Conservation (phyloP, 1,140 invertebrate genomes). For the Temnothorax longispinosus region DNA sequence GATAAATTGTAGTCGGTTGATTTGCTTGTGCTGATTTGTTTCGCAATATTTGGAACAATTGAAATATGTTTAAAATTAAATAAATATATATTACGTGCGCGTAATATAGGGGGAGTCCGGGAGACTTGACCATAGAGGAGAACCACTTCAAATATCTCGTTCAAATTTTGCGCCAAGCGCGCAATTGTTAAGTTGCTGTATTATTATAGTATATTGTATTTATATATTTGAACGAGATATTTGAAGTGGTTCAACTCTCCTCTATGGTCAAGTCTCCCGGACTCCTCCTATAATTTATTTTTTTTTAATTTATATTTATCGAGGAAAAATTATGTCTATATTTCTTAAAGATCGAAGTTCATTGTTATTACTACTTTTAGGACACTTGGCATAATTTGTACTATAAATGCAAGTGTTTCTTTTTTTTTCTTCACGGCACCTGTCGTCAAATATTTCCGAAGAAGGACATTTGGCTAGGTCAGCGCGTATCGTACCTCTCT, state of each 20-base stretch:
- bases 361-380: not conserved
- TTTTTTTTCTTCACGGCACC: slow-evolving; percentile 50
- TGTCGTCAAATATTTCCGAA: slow-evolving; percentile 62
- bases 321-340: not conserved
- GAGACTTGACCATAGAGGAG: too few relatives aligned
- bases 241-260: too few relatives aligned
- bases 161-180: too few relatives aligned
- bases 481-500: slow-evolving; percentile 76
- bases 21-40: not conserved
- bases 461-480: slow-evolving; percentile 69
- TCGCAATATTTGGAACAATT: not conserved
- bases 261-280: too few relatives aligned
- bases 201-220: too few relatives aligned
- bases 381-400: slow-evolving; percentile 30
- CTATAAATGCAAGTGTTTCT: slow-evolving; percentile 47
- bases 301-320: not conserved
- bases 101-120: too few relatives aligned
- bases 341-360: not conserved
- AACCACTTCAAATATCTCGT: too few relatives aligned
- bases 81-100: not conserved
- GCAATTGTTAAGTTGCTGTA: too few relatives aligned
- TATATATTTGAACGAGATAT: too few relatives aligned
- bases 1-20: slow-evolving; percentile 6
- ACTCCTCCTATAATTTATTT: too few relatives aligned
- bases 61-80: not conserved